Evolutionary conservation across 2,888 invertebrate species (phyloP), one percentile per base, ranked within the genome.

Genomic region (Eupithecia subfuscata): DNA sequence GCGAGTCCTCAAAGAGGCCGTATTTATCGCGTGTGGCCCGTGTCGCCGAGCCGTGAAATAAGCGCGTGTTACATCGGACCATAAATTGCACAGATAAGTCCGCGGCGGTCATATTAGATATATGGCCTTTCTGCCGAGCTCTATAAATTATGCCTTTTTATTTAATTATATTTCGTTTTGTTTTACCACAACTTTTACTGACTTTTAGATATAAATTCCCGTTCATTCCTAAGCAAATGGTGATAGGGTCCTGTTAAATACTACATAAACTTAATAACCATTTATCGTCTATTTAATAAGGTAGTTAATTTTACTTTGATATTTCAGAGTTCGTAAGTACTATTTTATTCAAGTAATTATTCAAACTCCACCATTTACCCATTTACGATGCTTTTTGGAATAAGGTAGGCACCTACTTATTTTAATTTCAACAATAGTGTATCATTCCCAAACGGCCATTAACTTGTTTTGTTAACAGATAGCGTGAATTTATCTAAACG

Each of bases 21-120:
- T 34, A 64, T 34, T 7, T 70, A 48, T 74, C 63, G 25, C 63
- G 56, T 22, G 56, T 22, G 56, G 56, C 11, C 52, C 64, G 63
- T 52, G 64, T 48, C 37, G 63, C 65, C 56, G 56, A 72, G 71
- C 69, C 43, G 69, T 72, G 72, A 72, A 72, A 72, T 70, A 72
- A 75, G 16, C 72, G n/a, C 69, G 56, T 69, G 43, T 70, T 71
- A 60, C 45, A 60, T 45, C 34, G 25, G n/a, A 43, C 70, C 71
- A 75, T 75, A 75, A 73, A 75, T 73, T 37, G 25, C 45, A 16
- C 25, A 75, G 73, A 75, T 75, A 73, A 75, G 73, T 73, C 75
- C 70, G 72, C 65, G 18, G 25, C 65, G 65, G 73, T 73, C 67
- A 70, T 73, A 72, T 75, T 73, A 70, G 70, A 75, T 56, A 70